A percentile compares a stretch with the other conserved stretches of the same genome.
Conservation (phyloP, 2,888 invertebrate genomes). For the Cacoxenus indagator region DNA sequence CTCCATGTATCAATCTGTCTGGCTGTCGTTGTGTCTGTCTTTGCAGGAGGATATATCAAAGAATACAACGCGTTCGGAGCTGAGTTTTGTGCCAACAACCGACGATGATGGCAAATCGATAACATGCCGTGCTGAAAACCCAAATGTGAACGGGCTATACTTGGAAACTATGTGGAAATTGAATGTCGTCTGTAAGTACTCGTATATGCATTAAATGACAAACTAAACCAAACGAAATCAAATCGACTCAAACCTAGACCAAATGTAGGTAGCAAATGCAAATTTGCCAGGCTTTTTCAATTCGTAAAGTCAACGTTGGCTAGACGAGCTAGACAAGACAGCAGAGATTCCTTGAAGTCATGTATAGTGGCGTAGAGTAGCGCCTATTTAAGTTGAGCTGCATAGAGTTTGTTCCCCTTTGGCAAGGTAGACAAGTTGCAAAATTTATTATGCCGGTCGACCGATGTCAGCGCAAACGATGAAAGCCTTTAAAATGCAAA, state of each 20-base stretch:
- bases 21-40: constrained; percentile 13
- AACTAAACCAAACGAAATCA: not conserved
- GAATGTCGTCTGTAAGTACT: constrained; percentile 93
- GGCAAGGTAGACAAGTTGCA: constrained; percentile 39
- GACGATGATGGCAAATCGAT: constrained; percentile 92
- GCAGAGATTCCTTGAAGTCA: not conserved
- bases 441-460: constrained; percentile 27
- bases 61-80: constrained; percentile 86
- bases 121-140: constrained; percentile 92
- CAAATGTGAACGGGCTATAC: constrained; percentile 86
- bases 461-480: constrained; percentile 42
- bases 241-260: not conserved
- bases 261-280: not conserved
- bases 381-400: constrained; percentile 1
- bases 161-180: constrained; percentile 89
- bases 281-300: constrained; percentile 1
- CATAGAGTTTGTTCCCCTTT: constrained; percentile 7
- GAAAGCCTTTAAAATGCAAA: constrained; percentile 64
- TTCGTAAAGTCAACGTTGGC: constrained; percentile 8
- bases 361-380: not conserved
- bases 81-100: constrained; percentile 89
- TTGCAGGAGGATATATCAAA: constrained; percentile 83
- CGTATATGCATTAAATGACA: constrained; percentile 59
- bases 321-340: not conserved
- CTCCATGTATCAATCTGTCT: constrained; percentile 15